Conservation (phyloP, 2,113 vertebrate species). For the Lasiurus borealis region DNA sequence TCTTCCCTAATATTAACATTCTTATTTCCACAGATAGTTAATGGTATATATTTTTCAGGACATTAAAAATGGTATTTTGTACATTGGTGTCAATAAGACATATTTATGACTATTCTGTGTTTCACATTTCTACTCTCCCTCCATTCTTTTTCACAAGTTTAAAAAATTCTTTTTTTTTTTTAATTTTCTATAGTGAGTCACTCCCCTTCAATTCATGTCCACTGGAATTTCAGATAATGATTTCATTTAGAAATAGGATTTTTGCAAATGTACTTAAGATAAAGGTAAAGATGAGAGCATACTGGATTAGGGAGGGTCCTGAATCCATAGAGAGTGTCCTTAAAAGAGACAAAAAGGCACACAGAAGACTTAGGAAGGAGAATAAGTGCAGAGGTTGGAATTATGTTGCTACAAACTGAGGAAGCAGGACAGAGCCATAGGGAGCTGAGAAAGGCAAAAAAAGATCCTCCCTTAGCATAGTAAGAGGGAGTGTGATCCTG, state of each 20-base stretch:
- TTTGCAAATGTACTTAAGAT: neutral
- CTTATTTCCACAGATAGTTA: neutral
- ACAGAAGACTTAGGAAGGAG: neutral
- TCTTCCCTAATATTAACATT: neutral
- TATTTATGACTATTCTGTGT: neutral
- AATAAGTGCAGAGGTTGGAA: neutral
- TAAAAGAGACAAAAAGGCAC: neutral
- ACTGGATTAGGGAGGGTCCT: neutral
- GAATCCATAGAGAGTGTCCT: too few relatives aligned
- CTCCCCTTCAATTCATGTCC: neutral
- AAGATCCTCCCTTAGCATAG: accelerated
- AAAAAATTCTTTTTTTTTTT: neutral
- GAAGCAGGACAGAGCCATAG: neutral
- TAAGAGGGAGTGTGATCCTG: neutral
- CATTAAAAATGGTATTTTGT: neutral
- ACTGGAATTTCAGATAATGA: neutral
- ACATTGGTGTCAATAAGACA: neutral
- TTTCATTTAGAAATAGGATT: neutral
- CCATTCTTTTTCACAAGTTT: neutral
- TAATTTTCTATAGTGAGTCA: neutral
- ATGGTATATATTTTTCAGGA: neutral
- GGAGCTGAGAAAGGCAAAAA: neutral
- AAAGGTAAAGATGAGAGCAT: neutral
- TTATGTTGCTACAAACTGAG: neutral
- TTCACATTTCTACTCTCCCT: neutral